Conservation (phyloP, 2,888 invertebrate species). For the Anaspis maculata region DNA sequence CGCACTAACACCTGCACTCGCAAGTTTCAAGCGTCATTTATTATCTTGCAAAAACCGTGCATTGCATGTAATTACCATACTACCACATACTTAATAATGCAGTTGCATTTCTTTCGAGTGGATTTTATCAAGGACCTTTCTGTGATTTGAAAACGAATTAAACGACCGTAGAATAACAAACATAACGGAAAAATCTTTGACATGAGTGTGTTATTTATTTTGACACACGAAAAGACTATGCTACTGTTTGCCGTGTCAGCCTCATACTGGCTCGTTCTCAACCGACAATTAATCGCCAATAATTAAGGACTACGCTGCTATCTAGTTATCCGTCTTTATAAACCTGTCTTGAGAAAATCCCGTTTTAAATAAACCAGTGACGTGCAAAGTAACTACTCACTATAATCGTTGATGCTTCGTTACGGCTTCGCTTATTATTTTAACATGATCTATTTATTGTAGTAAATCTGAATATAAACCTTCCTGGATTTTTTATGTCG, state of each 20-base stretch:
- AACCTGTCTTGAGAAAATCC: constrained; percentile 11
- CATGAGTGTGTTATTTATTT: too few relatives aligned
- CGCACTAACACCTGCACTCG: too few relatives aligned
- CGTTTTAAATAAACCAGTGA: constrained; percentile 12
- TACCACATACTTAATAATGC: too few relatives aligned
- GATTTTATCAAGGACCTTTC: constrained; percentile 10
- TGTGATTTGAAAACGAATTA: constrained; percentile 12
- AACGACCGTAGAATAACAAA: constrained; percentile 12
- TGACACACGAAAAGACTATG: too few relatives aligned
- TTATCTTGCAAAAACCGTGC: too few relatives aligned
- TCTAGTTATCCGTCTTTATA: constrained; percentile 9
- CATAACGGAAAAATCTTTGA: constrained; percentile 8
- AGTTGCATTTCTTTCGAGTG: too few relatives aligned
- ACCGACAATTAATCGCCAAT: too few relatives aligned
- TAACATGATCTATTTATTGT: constrained; percentile 10
- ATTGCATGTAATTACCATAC: too few relatives aligned
- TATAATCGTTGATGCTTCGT: constrained; percentile 6
- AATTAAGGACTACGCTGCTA: constrained; percentile 3
- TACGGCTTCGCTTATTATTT: constrained; percentile 12
- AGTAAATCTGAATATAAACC: constrained; percentile 9
- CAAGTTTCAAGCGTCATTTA: too few relatives aligned
- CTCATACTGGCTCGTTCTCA: too few relatives aligned
- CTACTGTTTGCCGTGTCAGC: too few relatives aligned
- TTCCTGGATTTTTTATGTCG: too few relatives aligned
- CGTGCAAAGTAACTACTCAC: constrained; percentile 14